Evolutionary conservation across 2,888 invertebrate genomes (phyloP).

Genomic region (Trissoscelio sp.): DNA sequence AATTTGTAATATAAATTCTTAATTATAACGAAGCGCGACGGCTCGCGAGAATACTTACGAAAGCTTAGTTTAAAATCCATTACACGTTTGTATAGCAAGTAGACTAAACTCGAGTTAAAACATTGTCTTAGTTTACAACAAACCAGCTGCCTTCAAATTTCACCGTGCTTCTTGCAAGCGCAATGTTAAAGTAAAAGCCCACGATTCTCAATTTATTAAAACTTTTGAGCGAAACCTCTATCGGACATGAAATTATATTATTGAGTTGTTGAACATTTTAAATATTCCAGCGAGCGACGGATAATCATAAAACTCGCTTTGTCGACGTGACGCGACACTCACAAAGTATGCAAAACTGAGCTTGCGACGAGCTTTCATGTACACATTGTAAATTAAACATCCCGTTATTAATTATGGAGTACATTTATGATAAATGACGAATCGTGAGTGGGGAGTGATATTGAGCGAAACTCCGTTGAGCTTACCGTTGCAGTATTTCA

Average conservation of each 20-base stretch:
- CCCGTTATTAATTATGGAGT: conserved; percentile 10
- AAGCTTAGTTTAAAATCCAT: neutral
- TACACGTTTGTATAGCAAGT: neutral
- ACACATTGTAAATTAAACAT: conserved; percentile 19
- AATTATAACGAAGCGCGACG: no score
- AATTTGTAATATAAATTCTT: no score
- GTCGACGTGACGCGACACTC: neutral
- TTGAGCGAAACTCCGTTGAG: conserved; percentile 1
- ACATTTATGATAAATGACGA: conserved; percentile 26
- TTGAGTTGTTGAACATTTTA: neutral
- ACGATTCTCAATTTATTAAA: conserved; percentile 8
- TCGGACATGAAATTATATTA: neutral
- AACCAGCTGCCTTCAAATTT: neutral
- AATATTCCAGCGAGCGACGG: neutral
- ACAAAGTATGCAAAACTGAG: conserved; percentile 9
- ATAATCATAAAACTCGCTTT: conserved; percentile 9
- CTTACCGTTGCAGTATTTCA: conserved; percentile 2
- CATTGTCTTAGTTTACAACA: neutral
- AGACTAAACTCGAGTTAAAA: neutral
- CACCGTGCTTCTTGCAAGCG: neutral
- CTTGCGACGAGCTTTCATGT: conserved; percentile 16
- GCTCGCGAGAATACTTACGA: neutral
- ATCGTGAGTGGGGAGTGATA: neutral
- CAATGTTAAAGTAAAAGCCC: conserved; percentile 2
- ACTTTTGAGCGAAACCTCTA: conserved; percentile 5